phyloP scores from a whole-genome alignment of 2,113 vertebrate species.

The Chloropsis cyanopogon region DNA sequence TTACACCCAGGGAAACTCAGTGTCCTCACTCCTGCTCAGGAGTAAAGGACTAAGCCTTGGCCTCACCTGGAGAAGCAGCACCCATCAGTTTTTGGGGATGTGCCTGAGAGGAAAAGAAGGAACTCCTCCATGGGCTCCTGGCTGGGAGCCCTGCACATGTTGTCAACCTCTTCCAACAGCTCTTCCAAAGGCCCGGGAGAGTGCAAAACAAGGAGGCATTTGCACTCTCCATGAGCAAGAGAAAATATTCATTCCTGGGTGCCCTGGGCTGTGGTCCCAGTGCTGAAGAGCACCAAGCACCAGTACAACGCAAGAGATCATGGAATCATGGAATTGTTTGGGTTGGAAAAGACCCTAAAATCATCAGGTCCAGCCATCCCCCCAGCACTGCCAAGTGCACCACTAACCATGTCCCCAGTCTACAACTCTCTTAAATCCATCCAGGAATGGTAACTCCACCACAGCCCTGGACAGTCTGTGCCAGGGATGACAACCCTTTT shows the following conservation, averaged over 20 bases:
- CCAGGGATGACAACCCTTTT: neutral
- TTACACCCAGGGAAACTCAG: rapidly evolving
- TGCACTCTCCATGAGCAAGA: neutral
- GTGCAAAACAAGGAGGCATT: neutral
- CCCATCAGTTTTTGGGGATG: rapidly evolving
- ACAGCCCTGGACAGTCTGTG: neutral
- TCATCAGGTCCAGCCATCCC: neutral
- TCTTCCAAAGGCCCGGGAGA: neutral
- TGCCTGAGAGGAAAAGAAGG: neutral
- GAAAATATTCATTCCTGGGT: neutral
- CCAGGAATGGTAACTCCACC: neutral
- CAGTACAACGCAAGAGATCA: neutral
- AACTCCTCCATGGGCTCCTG: neutral
- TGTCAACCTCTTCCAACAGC: neutral
- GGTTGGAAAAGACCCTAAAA: neutral
- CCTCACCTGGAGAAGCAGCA: neutral
- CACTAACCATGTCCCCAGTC: no score
- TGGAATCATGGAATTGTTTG: rapidly evolving
- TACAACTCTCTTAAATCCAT: neutral
- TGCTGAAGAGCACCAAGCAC: neutral
- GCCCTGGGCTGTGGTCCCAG: neutral
- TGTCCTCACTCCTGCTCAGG: neutral
- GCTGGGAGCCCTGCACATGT: rapidly evolving
- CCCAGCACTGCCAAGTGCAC: neutral
- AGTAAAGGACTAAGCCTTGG: neutral